These are phyloP conservation scores for Palythoa caribaeorum DNA, from an alignment of 92 coral and sea anemone species.

Conservation along the genomic window DNA sequence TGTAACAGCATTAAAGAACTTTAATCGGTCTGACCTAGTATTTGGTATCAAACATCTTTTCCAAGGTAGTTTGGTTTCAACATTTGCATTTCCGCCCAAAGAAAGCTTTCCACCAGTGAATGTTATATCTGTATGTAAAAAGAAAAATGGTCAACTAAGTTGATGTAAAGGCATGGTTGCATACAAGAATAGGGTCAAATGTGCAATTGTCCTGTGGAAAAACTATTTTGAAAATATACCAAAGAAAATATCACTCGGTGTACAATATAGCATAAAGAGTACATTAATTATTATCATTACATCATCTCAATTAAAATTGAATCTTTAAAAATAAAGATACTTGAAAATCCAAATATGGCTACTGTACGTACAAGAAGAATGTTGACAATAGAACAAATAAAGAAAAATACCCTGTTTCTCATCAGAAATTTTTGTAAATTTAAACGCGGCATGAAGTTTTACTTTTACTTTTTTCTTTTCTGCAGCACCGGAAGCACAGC, in stretches of 20 bases:
- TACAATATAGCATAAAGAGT: neutral
- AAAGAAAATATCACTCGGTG: neutral
- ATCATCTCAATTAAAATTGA: neutral
- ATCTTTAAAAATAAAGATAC: constrained; percentile 5
- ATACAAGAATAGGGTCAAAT: constrained; percentile 1
- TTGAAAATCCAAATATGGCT: constrained; percentile 16
- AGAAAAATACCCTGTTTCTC: neutral
- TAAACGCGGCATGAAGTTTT: too few species aligned
- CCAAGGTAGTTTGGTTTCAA: too few species aligned
- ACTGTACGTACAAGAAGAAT: constrained; percentile 10
- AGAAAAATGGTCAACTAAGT: constrained; percentile 13
- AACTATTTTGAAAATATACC: neutral
- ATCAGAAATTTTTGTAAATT: too few species aligned
- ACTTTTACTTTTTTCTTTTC: too few species aligned
- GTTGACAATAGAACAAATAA: neutral
- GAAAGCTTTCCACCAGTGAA: too few species aligned
- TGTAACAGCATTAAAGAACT: too few species aligned
- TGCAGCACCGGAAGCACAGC: too few species aligned
- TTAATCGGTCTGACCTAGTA: too few species aligned
- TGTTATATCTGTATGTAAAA: neutral
- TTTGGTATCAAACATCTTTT: too few species aligned
- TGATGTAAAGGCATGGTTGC: neutral
- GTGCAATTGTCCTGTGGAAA: neutral
- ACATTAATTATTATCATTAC: neutral
- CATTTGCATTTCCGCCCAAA: too few species aligned